Conservation (phyloP, 2,113 vertebrate genomes). For the Pampusana beccarii region DNA sequence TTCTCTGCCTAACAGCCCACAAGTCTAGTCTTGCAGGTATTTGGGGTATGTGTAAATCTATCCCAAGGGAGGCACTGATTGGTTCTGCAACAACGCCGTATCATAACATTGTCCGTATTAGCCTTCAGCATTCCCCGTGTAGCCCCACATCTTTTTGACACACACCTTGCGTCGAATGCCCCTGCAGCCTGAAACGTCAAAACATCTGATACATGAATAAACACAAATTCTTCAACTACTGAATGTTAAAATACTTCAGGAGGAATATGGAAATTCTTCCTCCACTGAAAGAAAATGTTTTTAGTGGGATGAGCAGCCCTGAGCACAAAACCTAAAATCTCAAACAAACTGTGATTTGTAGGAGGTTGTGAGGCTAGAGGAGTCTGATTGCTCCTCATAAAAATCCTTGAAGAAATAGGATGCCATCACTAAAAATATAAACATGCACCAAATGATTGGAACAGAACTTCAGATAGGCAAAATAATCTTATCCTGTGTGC, state of each 20-base stretch:
- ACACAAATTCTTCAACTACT: neutral
- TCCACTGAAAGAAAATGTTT: neutral
- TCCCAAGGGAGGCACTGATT: neutral
- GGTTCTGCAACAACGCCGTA: neutral
- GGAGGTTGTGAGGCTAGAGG: neutral
- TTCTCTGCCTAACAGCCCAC: neutral
- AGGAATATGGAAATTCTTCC: neutral
- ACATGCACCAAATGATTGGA: neutral
- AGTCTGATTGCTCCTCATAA: neutral
- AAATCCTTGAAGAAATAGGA: constrained; percentile 38
- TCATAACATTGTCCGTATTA: neutral
- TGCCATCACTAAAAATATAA: constrained; percentile 11
- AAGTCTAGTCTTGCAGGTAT: neutral
- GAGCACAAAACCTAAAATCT: neutral
- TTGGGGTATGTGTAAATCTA: neutral
- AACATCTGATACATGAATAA: neutral
- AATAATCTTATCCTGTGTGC: constrained; percentile 25
- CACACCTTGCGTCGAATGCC: neutral
- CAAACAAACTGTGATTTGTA: neutral
- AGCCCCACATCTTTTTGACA: neutral
- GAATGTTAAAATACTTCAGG: neutral
- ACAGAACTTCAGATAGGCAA: constrained; percentile 11
- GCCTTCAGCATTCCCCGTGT: neutral
- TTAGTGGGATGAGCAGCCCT: neutral
- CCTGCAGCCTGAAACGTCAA: neutral